Conservation (phyloP, 2,888 invertebrate genomes). For the Brachypterus glaber region DNA sequence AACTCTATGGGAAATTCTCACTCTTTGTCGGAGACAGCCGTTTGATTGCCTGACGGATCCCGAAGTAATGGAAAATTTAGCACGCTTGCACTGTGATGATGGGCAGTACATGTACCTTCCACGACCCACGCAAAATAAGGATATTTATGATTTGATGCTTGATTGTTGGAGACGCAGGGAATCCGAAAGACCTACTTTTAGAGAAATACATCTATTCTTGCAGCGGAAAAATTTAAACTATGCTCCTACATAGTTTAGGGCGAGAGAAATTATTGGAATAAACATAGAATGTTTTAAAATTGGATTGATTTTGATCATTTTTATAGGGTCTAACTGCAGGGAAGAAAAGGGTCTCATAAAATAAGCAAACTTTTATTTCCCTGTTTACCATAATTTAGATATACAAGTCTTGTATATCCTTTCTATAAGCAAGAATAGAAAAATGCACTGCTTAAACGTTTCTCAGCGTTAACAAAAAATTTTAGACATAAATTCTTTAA, state of each 20-base stretch:
- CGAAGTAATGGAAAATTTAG: slow-evolving; percentile 73
- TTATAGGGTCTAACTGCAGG: not conserved
- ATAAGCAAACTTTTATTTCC: too few species aligned
- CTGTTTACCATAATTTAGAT: too few species aligned
- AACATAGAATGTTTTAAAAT: not conserved
- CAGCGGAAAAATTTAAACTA: slow-evolving; percentile 61
- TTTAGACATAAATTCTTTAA: too few species aligned
- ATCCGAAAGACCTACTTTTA: slow-evolving; percentile 64
- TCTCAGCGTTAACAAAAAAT: too few species aligned
- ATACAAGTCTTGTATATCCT: too few species aligned
- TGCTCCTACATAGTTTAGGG: slow-evolving; percentile 41
- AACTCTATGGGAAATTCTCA: slow-evolving; percentile 78
- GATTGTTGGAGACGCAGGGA: slow-evolving; percentile 79
- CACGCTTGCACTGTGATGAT: slow-evolving; percentile 57
- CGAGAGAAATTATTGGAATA: too few species aligned
- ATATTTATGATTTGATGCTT: slow-evolving; percentile 74
- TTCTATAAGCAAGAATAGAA: too few species aligned
- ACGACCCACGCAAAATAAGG: slow-evolving; percentile 53
- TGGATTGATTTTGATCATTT: not conserved
- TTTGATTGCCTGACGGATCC: slow-evolving; percentile 66
- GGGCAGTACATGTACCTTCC: slow-evolving; percentile 53
- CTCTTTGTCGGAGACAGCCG: slow-evolving; percentile 66
- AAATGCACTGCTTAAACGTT: too few species aligned
- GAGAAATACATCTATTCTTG: slow-evolving; percentile 73
- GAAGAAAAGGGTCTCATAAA: too few species aligned